Percentiles rank a stretch among this genome's conserved stretches.
Conservation (phyloP, 2,888 invertebrate genomes). For the Brenthis hecate region DNA sequence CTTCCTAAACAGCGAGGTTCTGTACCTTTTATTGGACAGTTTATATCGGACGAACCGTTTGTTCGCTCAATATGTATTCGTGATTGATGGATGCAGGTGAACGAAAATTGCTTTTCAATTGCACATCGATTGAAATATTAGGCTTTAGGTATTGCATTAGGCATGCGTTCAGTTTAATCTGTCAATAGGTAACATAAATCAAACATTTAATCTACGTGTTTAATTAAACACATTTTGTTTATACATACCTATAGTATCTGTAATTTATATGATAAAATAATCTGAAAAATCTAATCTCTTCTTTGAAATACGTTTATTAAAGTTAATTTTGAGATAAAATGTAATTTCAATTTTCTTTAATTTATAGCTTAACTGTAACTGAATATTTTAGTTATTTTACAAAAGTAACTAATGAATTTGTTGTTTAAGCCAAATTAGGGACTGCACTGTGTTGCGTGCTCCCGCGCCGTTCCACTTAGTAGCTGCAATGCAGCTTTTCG, state of each 20-base stretch:
- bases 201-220: not conserved
- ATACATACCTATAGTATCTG: not conserved
- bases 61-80: constrained; percentile 41
- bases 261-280: not conserved
- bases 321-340: too few species aligned
- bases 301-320: too few species aligned
- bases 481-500: constrained; percentile 47
- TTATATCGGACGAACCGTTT: constrained; percentile 42
- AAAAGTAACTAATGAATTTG: constrained; percentile 11
- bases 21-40: constrained; percentile 50
- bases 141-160: constrained; percentile 27
- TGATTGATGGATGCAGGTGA: constrained; percentile 47
- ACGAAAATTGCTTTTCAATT: constrained; percentile 45
- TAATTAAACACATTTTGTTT: not conserved
- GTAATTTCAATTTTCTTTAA: not conserved
- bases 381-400: not conserved
- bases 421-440: constrained; percentile 31
- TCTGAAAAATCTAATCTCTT: not conserved
- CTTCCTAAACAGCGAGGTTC: constrained; percentile 71
- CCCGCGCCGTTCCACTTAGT: constrained; percentile 46
- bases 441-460: constrained; percentile 47
- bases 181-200: not conserved
- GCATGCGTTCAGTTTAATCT: constrained; percentile 9
- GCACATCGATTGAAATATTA: constrained; percentile 41
- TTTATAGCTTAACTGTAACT: not conserved